phyloP scores from a whole-genome alignment of 2,797 vertebrate species.

The Phalanger gymnotis region DNA sequence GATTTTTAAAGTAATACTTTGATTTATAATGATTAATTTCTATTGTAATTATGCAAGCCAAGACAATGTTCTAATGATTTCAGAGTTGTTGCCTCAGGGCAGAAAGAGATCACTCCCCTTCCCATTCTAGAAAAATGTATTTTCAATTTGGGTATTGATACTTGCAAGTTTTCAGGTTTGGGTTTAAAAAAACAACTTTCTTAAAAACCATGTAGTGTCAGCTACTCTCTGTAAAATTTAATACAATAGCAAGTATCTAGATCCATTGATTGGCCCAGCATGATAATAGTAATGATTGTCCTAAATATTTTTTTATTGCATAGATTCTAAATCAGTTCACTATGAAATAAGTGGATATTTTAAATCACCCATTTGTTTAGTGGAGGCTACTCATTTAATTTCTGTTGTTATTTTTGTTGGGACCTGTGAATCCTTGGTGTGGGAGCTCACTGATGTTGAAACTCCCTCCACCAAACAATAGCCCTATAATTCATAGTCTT shows the following conservation, averaged over 20 bases:
- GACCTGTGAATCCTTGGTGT: not conserved
- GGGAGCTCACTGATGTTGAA: not conserved
- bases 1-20: slow-evolving; percentile 18
- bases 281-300: slow-evolving; percentile 22
- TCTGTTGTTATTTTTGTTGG: not conserved
- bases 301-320: not conserved
- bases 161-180: not conserved
- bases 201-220: slow-evolving; percentile 1
- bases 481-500: not conserved
- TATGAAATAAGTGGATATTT: slow-evolving; percentile 31
- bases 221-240: not conserved
- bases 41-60: slow-evolving; percentile 29
- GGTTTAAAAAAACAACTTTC: not conserved
- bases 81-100: slow-evolving; percentile 37
- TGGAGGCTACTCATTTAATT: not conserved
- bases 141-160: not conserved
- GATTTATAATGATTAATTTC: slow-evolving; percentile 51
- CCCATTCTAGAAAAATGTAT: slow-evolving; percentile 32
- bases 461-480: not conserved
- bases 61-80: slow-evolving; percentile 4
- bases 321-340: slow-evolving; percentile 21
- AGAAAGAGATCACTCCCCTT: slow-evolving; percentile 5
- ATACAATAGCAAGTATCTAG: not conserved
- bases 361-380: not conserved
- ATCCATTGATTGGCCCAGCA: not conserved